These are phyloP conservation scores for Steinernema scapterisci DNA, from an alignment of 2,888 invertebrate genomes.

Conservation along the genomic window DNA sequence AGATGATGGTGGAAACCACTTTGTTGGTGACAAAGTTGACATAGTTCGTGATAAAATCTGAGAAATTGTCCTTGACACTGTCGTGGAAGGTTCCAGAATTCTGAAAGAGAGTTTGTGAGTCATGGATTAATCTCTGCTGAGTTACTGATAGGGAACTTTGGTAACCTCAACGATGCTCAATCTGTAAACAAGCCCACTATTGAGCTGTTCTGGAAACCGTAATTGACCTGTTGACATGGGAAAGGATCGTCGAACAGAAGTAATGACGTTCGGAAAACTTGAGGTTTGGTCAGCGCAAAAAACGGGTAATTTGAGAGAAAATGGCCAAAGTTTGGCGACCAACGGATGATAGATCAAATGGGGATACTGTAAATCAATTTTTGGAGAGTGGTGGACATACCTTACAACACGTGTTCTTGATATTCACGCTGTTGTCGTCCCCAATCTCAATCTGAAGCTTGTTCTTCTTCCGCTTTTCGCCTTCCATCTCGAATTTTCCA, in stretches of 20 bases:
- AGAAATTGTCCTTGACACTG: constrained; percentile 40
- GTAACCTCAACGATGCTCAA: neutral
- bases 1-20: constrained; percentile 48
- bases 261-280: too few relatives aligned
- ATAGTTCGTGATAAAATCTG: constrained; percentile 43
- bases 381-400: too few relatives aligned
- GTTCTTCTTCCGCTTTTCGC: constrained; percentile 43
- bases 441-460: constrained; percentile 40
- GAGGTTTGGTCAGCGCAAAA: too few relatives aligned
- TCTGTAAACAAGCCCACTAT: neutral
- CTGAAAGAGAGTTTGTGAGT: constrained; percentile 28
- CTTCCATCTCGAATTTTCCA: constrained; percentile 57
- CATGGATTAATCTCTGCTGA: neutral
- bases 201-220: too few relatives aligned
- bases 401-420: constrained; percentile 25
- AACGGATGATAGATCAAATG: too few relatives aligned
- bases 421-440: constrained; percentile 21
- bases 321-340: too few relatives aligned
- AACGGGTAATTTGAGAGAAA: too few relatives aligned
- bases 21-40: constrained; percentile 53
- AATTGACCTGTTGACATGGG: too few relatives aligned
- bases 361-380: too few relatives aligned
- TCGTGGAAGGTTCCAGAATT: constrained; percentile 43
- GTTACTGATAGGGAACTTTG: neutral
- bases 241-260: too few relatives aligned